Percentiles rank a stretch among this genome's conserved stretches.
These are phyloP conservation scores for Mesocentrotus franciscanus DNA, from an alignment of 53 echinoderm and acorn worm genomes.

Conservation along the genomic window DNA sequence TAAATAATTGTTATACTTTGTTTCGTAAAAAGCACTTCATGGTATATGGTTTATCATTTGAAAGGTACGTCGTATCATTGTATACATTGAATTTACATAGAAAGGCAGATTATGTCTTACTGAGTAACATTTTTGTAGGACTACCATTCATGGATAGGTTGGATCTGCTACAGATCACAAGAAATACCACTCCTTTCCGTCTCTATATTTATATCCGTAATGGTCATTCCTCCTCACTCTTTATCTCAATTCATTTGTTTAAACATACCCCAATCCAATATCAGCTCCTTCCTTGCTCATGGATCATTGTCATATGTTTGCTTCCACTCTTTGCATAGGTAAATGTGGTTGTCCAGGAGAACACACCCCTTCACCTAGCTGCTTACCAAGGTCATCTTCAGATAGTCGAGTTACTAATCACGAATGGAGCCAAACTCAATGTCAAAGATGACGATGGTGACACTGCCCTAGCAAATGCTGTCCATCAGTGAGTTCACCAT, in stretches of 20 bases:
- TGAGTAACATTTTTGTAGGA: too few species aligned
- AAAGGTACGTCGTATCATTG: too few species aligned
- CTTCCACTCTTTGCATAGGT: background rate
- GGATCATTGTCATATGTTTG: background rate
- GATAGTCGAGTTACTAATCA: conserved; percentile 58
- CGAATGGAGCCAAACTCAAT: conserved; percentile 62
- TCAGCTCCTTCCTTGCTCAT: too few species aligned
- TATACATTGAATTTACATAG: too few species aligned
- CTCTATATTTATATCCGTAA: background rate
- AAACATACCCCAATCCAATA: background rate
- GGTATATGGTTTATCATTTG: too few species aligned
- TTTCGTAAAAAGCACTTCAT: too few species aligned
- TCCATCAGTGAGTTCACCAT: conserved; percentile 63
- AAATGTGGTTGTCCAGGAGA: background rate
- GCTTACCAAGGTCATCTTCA: conserved; percentile 74
- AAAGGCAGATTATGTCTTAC: too few species aligned
- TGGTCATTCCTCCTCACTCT: too few species aligned
- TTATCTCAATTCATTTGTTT: too few species aligned
- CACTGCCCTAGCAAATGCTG: conserved; percentile 70
- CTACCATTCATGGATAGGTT: too few species aligned
- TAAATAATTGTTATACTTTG: background rate
- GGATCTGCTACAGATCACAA: too few species aligned
- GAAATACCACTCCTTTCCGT: too few species aligned
- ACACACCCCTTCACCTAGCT: conserved; percentile 72
- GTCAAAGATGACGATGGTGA: conserved; percentile 75